Percentiles rank a stretch among this genome's conserved stretches.
Evolutionary conservation across 2,888 invertebrate species (phyloP).

Genomic region (Lamellibrachia columna): DNA sequence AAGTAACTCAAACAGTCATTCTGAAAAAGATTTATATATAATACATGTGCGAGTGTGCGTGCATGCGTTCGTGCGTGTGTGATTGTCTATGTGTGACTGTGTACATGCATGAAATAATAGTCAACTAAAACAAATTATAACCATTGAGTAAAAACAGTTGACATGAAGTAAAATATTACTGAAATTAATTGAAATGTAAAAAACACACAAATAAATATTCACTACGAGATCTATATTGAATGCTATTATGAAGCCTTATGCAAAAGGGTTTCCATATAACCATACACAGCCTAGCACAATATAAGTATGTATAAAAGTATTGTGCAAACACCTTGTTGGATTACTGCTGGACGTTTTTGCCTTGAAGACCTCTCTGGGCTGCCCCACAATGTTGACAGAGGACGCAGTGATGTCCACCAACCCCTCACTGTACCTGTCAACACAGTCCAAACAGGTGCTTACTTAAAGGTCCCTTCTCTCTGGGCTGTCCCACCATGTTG

Average conservation of each 20-base stretch:
- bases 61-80: too few species aligned
- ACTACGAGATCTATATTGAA: not conserved
- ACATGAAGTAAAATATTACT: not conserved
- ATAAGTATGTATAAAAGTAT: not conserved
- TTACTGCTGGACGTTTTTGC: conserved; percentile 50
- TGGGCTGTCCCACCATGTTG: too few species aligned
- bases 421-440: too few species aligned
- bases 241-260: not conserved
- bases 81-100: too few species aligned
- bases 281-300: not conserved
- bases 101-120: too few species aligned
- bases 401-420: conserved; percentile 59
- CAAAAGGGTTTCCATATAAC: not conserved
- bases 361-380: conserved; percentile 54
- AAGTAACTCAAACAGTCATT: too few species aligned
- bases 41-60: too few species aligned
- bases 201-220: not conserved
- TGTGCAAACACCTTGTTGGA: conserved; percentile 49
- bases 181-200: not conserved
- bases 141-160: not conserved
- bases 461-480: too few species aligned
- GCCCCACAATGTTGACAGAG: conserved; percentile 55
- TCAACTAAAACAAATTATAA: too few species aligned
- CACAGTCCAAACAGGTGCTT: too few species aligned
- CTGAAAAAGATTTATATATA: too few species aligned